A percentile compares a stretch with the other conserved stretches of the same genome.
These are phyloP conservation scores for Hoplodrina blanda DNA, from an alignment of 2,888 invertebrate genomes.

Conservation along the genomic window DNA sequence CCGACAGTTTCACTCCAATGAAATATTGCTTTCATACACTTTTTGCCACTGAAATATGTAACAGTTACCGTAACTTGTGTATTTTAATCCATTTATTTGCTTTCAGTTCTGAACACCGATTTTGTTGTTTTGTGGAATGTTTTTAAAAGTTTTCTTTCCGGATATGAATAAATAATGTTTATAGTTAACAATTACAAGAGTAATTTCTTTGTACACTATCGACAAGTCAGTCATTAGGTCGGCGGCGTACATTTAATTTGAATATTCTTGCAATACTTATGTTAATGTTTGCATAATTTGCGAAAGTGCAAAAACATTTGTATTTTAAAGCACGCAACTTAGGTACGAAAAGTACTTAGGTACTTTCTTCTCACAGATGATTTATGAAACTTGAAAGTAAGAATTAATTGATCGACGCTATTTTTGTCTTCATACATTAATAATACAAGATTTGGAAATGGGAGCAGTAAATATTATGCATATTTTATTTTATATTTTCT, in stretches of 20 bases:
- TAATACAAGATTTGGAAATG: slow-evolving; percentile 13
- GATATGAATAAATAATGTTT: slow-evolving; percentile 49
- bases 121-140: slow-evolving; percentile 27
- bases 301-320: slow-evolving; percentile 59
- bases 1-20: slow-evolving; percentile 47
- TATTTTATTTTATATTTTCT: slow-evolving; percentile 18
- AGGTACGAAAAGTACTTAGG: slow-evolving; percentile 16
- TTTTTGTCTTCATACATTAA: slow-evolving; percentile 43
- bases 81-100: slow-evolving; percentile 61
- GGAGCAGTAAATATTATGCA: slow-evolving; percentile 13
- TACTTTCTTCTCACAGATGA: slow-evolving; percentile 60
- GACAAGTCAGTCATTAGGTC: slow-evolving; percentile 60
- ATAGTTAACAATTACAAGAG: slow-evolving; percentile 48
- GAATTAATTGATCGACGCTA: slow-evolving; percentile 79
- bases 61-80: slow-evolving; percentile 46
- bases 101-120: slow-evolving; percentile 36
- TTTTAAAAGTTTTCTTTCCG: slow-evolving; percentile 34
- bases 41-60: slow-evolving; percentile 53
- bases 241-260: slow-evolving; percentile 61
- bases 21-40: slow-evolving; percentile 60
- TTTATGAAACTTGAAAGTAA: slow-evolving; percentile 72
- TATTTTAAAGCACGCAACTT: slow-evolving; percentile 39
- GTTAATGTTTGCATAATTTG: slow-evolving; percentile 65
- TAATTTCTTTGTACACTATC: slow-evolving; percentile 55
- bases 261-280: slow-evolving; percentile 65